Conservation (phyloP, 1,140 invertebrate species). For the Drosophila auraria region DNA sequence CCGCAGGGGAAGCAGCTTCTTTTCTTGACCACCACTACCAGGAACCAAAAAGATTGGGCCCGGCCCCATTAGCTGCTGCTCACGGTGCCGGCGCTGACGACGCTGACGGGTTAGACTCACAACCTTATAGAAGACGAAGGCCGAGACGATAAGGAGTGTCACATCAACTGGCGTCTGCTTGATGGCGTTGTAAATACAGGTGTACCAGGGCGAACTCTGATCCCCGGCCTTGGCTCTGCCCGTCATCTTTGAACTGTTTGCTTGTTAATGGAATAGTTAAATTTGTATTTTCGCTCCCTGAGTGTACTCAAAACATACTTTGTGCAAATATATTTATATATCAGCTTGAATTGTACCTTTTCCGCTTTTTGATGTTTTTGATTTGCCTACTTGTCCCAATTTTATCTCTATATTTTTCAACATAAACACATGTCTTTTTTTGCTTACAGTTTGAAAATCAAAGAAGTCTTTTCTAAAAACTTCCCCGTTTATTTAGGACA, state of each 20-base stretch:
- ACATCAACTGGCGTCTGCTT: slow-evolving; percentile 43
- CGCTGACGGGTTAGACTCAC: slow-evolving; percentile 22
- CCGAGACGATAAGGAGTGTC: slow-evolving; percentile 46
- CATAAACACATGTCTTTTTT: no score
- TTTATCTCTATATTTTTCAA: no score
- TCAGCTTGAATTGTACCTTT: background rate
- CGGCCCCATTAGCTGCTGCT: background rate
- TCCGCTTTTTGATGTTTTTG: background rate
- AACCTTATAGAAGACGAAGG: slow-evolving; percentile 58
- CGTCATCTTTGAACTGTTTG: background rate
- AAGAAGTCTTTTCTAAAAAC: background rate
- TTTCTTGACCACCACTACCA: background rate
- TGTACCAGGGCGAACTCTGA: slow-evolving; percentile 48
- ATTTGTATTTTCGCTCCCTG: background rate
- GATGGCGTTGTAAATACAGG: slow-evolving; percentile 37
- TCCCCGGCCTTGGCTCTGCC: slow-evolving; percentile 7
- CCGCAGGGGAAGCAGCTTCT: slow-evolving; percentile 6
- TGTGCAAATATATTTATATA: background rate
- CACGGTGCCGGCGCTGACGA: slow-evolving; percentile 12
- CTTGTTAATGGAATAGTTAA: background rate
- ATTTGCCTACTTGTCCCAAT: background rate
- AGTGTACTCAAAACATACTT: background rate
- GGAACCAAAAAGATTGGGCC: background rate
- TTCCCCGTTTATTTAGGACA: background rate
- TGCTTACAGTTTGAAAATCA: background rate